phyloP scores from a whole-genome alignment of 2,113 vertebrate genomes.

The Guaruba guarouba region DNA sequence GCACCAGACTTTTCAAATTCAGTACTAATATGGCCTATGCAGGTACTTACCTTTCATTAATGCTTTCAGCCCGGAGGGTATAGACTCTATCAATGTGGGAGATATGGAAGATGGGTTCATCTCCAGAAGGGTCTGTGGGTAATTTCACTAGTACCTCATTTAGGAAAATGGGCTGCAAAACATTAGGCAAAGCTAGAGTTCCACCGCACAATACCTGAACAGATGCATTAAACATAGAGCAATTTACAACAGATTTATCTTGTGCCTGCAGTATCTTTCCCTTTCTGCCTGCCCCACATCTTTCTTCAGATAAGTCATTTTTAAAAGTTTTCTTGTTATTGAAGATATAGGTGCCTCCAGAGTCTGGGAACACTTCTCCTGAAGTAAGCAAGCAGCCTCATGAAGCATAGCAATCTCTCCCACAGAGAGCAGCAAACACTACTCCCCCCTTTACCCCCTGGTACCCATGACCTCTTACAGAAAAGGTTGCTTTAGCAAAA shows the following conservation, averaged over 20 bases:
- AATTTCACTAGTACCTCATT: constrained; percentile 98
- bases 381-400: background rate
- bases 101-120: constrained; percentile 97
- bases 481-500: background rate
- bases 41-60: constrained; percentile 87
- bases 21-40: background rate
- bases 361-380: background rate
- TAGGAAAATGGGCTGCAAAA: constrained; percentile 93
- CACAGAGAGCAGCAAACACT: background rate
- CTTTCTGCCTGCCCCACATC: background rate
- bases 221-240: background rate
- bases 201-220: background rate
- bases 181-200: constrained; percentile 44
- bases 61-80: constrained; percentile 94
- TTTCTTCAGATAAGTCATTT: background rate
- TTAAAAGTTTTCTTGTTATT: background rate
- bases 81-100: constrained; percentile 98
- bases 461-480: rapidly evolving
- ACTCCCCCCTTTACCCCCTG: background rate
- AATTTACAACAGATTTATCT: background rate
- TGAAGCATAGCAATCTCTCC: background rate
- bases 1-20: background rate
- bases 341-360: background rate
- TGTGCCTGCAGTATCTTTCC: background rate
- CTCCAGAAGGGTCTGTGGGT: constrained; percentile 96